Conservation (phyloP, 2,113 vertebrate species). For the Leptobrachium ailaonicum region DNA sequence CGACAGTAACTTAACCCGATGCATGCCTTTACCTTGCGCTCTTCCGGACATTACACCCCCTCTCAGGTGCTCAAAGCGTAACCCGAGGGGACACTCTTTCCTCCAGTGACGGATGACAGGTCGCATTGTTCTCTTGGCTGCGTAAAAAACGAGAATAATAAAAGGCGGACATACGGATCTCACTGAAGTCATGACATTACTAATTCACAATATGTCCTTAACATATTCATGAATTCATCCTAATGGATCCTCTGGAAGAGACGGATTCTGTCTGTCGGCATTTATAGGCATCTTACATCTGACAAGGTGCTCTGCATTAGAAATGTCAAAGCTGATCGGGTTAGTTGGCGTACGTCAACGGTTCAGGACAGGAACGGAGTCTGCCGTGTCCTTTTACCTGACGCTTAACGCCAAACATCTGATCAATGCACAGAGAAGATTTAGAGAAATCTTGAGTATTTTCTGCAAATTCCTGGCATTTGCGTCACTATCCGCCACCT, state of each 20-base stretch:
- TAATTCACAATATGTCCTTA: constrained; percentile 13
- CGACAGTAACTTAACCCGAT: constrained; percentile 7
- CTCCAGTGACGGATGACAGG: constrained; percentile 4
- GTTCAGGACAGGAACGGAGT: too few relatives aligned
- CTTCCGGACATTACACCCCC: background rate
- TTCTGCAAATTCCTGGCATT: too few relatives aligned
- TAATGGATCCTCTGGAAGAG: constrained; percentile 6
- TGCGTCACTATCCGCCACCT: too few relatives aligned
- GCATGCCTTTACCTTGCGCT: background rate
- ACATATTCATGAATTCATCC: constrained; percentile 3
- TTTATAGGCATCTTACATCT: background rate
- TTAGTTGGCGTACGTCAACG: too few relatives aligned
- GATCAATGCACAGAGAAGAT: too few relatives aligned
- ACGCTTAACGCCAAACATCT: too few relatives aligned
- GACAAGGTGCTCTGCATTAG: background rate
- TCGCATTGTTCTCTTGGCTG: background rate
- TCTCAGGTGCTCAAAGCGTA: background rate
- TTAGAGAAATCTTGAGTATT: too few relatives aligned
- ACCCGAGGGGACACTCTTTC: background rate
- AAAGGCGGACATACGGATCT: background rate
- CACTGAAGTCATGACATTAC: background rate
- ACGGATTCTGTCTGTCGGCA: background rate
- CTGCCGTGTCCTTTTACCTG: too few relatives aligned
- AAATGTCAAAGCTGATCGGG: background rate
- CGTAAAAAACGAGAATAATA: constrained; percentile 8